Conservation (phyloP, 2,113 vertebrate genomes). For the Okapia johnstoni region DNA sequence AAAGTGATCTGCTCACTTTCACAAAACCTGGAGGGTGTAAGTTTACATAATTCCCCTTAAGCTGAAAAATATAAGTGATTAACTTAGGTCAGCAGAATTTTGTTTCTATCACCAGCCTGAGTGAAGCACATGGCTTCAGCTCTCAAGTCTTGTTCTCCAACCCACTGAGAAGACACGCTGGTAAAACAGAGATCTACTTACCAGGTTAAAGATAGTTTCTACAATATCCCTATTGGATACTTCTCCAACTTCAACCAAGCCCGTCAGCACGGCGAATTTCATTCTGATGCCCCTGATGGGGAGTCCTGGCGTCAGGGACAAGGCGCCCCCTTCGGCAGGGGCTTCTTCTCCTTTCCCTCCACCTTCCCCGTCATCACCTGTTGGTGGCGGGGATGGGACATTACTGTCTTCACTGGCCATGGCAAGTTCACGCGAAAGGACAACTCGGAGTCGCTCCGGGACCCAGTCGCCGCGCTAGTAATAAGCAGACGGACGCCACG, state of each 20-base stretch:
- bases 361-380: slow-evolving; percentile 76
- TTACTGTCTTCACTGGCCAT: slow-evolving; percentile 80
- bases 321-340: slow-evolving; percentile 39
- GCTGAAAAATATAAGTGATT: background rate
- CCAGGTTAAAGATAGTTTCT: slow-evolving; percentile 97
- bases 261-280: slow-evolving; percentile 96
- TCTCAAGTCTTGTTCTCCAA: background rate
- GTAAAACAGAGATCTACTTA: slow-evolving; percentile 77
- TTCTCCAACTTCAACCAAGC: slow-evolving; percentile 95
- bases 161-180: background rate
- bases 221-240: slow-evolving; percentile 94
- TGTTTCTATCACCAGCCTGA: background rate
- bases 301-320: slow-evolving; percentile 86
- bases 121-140: background rate
- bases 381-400: slow-evolving; percentile 76
- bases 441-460: background rate
- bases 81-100: slow-evolving; percentile 13
- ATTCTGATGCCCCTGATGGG: slow-evolving; percentile 95
- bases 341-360: slow-evolving; percentile 70
- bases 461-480: background rate
- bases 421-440: slow-evolving; percentile 12
- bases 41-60: background rate
- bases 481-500: background rate
- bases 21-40: background rate
- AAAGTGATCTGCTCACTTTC: background rate